These are phyloP conservation scores for Stictonetta naevosa DNA, from an alignment of 2,113 vertebrate species.

Conservation along the genomic window DNA sequence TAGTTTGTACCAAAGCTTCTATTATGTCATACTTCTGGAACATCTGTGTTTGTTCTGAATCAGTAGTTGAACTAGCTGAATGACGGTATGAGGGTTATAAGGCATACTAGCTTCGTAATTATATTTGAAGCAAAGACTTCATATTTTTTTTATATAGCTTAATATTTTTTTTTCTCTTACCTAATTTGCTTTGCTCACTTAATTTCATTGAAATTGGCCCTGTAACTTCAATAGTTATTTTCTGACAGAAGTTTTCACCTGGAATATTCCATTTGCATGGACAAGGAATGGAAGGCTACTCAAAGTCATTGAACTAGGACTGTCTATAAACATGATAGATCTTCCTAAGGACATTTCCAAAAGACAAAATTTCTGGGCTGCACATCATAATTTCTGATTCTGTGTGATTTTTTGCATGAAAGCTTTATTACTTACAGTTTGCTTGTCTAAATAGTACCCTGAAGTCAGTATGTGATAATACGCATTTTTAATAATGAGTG, in stretches of 20 bases:
- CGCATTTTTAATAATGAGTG: neutral
- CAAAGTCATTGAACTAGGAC: slow-evolving; percentile 44
- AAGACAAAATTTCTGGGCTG: slow-evolving; percentile 29
- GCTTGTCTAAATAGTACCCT: slow-evolving; percentile 2
- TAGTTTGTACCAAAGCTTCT: neutral
- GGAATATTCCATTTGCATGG: slow-evolving; percentile 47
- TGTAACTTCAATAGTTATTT: slow-evolving; percentile 66
- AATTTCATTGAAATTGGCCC: slow-evolving; percentile 39
- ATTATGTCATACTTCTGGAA: neutral
- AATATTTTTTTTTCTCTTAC: slow-evolving; percentile 21
- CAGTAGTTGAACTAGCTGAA: neutral
- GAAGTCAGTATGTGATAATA: neutral
- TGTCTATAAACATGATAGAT: slow-evolving; percentile 68
- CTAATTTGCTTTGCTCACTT: slow-evolving; percentile 69
- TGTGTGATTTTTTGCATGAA: neutral
- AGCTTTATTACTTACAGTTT: slow-evolving; percentile 3
- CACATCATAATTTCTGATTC: neutral
- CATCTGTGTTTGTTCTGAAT: neutral
- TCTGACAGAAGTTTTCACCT: slow-evolving; percentile 66
- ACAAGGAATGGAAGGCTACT: slow-evolving; percentile 33
- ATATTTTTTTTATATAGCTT: neutral
- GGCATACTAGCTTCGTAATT: neutral
- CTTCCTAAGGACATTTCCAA: slow-evolving; percentile 52
- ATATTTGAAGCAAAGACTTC: neutral
- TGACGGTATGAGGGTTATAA: neutral